phyloP scores from a whole-genome alignment of 2,888 invertebrate species.

The Imbricaverruca yamaguchii region DNA sequence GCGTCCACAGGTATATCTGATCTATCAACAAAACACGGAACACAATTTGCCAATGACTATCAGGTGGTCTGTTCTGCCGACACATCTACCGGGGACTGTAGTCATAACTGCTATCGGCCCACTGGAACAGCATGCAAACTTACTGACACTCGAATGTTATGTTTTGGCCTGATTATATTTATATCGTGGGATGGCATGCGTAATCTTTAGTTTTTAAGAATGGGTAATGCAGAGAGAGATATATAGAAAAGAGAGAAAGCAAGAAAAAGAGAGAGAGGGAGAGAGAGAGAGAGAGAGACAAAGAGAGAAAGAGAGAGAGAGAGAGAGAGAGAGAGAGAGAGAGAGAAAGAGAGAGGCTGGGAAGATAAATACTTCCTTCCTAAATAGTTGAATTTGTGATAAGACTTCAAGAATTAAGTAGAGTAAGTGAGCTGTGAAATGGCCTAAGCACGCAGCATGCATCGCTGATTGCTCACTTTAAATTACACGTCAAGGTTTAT shows the following conservation, averaged over 20 bases:
- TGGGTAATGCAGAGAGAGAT: background rate
- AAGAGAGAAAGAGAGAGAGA: background rate
- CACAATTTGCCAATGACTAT: background rate
- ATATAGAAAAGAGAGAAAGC: background rate
- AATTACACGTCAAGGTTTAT: no score
- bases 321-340: constrained; percentile 13
- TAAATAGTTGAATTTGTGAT: no score
- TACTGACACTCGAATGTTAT: background rate
- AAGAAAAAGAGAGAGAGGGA: no score
- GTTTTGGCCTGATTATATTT: constrained; percentile 32
- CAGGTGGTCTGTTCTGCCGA: background rate
- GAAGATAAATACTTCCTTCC: background rate
- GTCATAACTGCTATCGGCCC: background rate
- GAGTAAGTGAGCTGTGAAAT: no score
- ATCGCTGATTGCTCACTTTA: no score
- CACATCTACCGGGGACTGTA: background rate
- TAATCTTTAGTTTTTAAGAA: background rate
- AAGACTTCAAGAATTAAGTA: no score
- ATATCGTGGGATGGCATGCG: no score
- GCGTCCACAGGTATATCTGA: constrained; percentile 70
- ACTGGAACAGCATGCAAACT: background rate
- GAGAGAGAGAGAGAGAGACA: no score
- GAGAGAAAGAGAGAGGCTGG: background rate
- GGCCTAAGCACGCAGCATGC: no score
- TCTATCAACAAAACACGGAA: constrained; percentile 46